These are phyloP conservation scores for Zaprionus vittiger DNA, from an alignment of 1,140 invertebrate species.

Conservation along the genomic window DNA sequence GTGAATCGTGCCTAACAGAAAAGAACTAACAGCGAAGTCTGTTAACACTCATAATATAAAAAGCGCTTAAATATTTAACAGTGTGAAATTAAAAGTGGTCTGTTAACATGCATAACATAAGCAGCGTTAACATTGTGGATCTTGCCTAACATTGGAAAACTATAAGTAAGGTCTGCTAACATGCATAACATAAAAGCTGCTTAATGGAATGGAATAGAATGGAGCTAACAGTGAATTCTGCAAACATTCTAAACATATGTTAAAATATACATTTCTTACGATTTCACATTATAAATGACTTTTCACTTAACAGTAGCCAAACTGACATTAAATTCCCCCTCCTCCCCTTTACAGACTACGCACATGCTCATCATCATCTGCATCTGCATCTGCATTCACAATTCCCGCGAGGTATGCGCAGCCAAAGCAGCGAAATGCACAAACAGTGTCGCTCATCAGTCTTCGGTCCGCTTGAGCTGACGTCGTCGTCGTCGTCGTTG, in stretches of 20 bases:
- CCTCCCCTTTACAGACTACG: neutral
- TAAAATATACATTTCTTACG: neutral
- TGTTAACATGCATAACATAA: too few relatives aligned
- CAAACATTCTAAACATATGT: neutral
- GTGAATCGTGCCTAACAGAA: too few relatives aligned
- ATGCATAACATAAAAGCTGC: too few relatives aligned
- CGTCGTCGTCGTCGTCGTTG: neutral
- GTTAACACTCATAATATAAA: neutral
- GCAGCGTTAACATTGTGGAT: neutral
- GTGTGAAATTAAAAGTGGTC: too few relatives aligned
- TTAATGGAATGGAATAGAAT: too few relatives aligned
- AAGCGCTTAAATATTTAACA: neutral
- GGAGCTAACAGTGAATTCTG: neutral
- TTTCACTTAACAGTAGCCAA: neutral
- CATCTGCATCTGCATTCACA: neutral
- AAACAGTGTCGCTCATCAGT: slow-evolving; percentile 69
- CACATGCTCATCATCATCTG: neutral
- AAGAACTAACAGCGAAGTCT: too few relatives aligned
- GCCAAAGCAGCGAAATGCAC: slow-evolving; percentile 47
- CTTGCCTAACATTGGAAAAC: neutral
- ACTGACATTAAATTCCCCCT: neutral
- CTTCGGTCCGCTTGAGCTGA: slow-evolving; percentile 27
- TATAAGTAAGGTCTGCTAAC: too few relatives aligned
- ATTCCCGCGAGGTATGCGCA: slow-evolving; percentile 5
- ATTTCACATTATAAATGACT: neutral